These are phyloP conservation scores for Oreochromis spilurus DNA, from an alignment of 2,113 vertebrate species.

Conservation along the genomic window DNA sequence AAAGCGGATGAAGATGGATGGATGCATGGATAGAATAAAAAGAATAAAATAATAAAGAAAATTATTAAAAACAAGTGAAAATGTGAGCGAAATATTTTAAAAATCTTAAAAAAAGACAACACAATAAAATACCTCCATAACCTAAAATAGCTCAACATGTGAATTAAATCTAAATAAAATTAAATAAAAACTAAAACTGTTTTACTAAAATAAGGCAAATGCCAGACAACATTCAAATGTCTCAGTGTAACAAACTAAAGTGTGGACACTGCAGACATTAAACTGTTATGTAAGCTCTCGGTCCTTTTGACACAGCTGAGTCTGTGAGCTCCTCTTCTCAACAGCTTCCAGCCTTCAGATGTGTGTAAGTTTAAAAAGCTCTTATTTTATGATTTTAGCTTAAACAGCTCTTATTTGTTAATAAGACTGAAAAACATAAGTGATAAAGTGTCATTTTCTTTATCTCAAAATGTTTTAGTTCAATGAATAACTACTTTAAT, in stretches of 20 bases:
- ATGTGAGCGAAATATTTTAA: background rate
- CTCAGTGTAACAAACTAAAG: background rate
- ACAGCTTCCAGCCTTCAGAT: background rate
- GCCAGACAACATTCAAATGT: background rate
- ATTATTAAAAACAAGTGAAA: background rate
- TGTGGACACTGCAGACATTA: background rate
- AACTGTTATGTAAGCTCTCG: accelerated
- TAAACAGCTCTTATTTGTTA: background rate
- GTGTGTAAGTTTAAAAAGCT: background rate
- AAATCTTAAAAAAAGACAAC: background rate
- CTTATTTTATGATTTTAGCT: background rate
- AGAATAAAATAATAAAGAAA: background rate
- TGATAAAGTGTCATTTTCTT: background rate
- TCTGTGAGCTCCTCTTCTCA: background rate
- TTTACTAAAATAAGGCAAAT: background rate
- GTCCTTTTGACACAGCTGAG: background rate
- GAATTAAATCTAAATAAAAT: background rate
- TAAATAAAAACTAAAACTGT: background rate
- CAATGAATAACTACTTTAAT: background rate
- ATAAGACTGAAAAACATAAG: background rate
- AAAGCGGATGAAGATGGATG: too few relatives aligned
- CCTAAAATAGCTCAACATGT: background rate
- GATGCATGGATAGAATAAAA: background rate
- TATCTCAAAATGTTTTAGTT: background rate
- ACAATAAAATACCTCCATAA: too few relatives aligned